These are phyloP conservation scores for Ivindomyrus marchei DNA, from an alignment of 2,113 vertebrate genomes.

Conservation along the genomic window DNA sequence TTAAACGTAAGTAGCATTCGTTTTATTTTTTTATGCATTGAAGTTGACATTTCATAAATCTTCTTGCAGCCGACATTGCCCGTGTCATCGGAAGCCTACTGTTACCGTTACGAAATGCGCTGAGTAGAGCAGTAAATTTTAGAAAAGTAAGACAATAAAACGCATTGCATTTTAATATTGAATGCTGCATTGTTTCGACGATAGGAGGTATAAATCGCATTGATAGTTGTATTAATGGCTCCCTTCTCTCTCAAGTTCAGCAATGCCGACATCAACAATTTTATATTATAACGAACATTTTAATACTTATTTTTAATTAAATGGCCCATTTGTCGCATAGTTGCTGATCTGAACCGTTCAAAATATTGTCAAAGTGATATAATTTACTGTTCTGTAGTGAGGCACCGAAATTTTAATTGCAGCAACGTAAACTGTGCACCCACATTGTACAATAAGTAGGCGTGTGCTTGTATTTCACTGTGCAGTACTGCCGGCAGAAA, in stretches of 20 bases:
- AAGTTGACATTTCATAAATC: neutral
- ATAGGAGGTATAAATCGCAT: neutral
- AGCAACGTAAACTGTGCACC: neutral
- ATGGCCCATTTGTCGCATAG: neutral
- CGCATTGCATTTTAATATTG: neutral
- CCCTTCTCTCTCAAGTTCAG: neutral
- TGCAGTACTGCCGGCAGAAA: slow-evolving; percentile 12
- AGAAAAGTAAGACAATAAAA: neutral
- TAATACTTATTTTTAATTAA: neutral
- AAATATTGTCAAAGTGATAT: neutral
- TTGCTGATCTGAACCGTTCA: neutral
- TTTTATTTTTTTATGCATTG: neutral
- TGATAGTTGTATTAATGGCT: neutral
- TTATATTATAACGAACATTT: neutral
- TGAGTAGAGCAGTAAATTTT: neutral
- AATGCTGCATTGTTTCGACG: neutral
- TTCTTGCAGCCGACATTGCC: slow-evolving; percentile 11
- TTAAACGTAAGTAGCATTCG: slow-evolving; percentile 11
- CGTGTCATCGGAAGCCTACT: neutral
- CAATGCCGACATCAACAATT: neutral
- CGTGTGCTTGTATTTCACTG: slow-evolving; percentile 24
- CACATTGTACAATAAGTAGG: slow-evolving; percentile 22
- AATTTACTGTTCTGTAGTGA: neutral
- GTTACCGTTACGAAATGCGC: neutral
- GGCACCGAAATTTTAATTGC: neutral